Evolutionary conservation across 2,888 invertebrate genomes (phyloP).

Genomic region (Hypena proboscidalis): DNA sequence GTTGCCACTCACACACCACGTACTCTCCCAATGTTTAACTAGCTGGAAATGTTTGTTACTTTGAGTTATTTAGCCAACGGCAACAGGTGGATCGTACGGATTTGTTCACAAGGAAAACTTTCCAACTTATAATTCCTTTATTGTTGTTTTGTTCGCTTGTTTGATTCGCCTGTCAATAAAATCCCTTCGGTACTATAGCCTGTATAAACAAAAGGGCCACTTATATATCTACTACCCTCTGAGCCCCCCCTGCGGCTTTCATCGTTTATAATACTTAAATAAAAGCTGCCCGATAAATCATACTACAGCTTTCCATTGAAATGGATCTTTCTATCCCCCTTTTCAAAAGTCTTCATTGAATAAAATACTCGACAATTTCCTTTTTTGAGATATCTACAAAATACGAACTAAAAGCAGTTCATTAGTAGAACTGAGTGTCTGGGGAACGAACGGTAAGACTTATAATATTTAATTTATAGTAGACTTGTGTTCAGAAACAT

Average conservation of each 20-base stretch:
- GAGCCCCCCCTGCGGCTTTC: conserved; percentile 1
- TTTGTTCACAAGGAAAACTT: conserved; percentile 4
- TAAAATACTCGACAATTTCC: conserved; percentile 15
- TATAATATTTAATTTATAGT: too few relatives aligned
- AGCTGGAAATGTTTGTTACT: conserved; percentile 16
- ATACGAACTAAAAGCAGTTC: too few relatives aligned
- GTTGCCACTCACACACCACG: conserved; percentile 23
- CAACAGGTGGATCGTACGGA: conserved; percentile 21
- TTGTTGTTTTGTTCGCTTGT: conserved; percentile 1
- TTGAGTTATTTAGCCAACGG: conserved; percentile 4
- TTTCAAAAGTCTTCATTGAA: conserved; percentile 14
- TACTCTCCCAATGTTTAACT: conserved; percentile 21
- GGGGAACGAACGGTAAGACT: too few relatives aligned
- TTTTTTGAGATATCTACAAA: too few relatives aligned
- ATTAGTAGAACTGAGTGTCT: too few relatives aligned
- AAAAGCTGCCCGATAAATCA: conserved; percentile 23
- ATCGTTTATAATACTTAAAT: conserved; percentile 34
- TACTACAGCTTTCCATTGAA: conserved; percentile 11
- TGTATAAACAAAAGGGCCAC: conserved; percentile 11
- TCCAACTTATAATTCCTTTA: not conserved
- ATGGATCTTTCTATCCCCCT: conserved; percentile 20
- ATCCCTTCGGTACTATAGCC: conserved; percentile 4
- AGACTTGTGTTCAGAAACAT: too few relatives aligned
- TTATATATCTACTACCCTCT: conserved; percentile 5
- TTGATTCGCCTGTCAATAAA: conserved; percentile 5